phyloP scores from a whole-genome alignment of 2,888 invertebrate genomes.

The Xylocampa areola region DNA sequence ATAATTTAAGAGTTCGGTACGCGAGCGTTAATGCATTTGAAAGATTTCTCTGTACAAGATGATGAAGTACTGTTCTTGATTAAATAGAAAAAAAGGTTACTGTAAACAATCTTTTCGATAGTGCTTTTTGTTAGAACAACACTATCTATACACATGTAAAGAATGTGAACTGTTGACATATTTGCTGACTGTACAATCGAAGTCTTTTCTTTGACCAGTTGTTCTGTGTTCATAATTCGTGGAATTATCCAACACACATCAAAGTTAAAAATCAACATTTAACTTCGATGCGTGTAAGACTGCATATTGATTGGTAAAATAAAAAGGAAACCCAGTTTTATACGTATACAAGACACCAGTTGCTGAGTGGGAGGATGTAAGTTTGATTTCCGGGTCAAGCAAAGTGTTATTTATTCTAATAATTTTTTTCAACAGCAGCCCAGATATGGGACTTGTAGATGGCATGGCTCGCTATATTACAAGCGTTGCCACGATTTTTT shows the following conservation, averaged over 20 bases:
- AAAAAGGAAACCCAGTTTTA: constrained; percentile 27
- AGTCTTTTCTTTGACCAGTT: constrained; percentile 17
- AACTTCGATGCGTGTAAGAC: constrained; percentile 37
- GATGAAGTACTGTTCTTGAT: too few species aligned
- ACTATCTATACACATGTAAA: constrained; percentile 26
- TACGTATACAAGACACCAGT: constrained; percentile 27
- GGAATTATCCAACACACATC: constrained; percentile 37
- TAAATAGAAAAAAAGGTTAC: too few species aligned
- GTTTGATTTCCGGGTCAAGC: too few species aligned
- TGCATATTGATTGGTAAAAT: constrained; percentile 44
- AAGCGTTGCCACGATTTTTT: too few species aligned
- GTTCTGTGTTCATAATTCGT: constrained; percentile 50
- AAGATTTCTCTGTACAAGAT: too few species aligned
- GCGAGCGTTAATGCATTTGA: too few species aligned
- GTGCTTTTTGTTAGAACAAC: constrained; percentile 28
- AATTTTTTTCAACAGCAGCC: too few species aligned
- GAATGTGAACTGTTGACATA: constrained; percentile 24
- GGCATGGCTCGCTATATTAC: too few species aligned
- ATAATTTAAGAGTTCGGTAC: too few species aligned
- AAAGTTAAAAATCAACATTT: constrained; percentile 55
- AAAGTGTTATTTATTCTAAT: too few species aligned
- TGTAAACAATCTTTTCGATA: constrained; percentile 14
- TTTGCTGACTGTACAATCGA: constrained; percentile 28
- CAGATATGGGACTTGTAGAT: too few species aligned
- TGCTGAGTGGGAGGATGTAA: too few species aligned